A percentile compares a stretch with the other conserved stretches of the same genome.
phyloP scores from a whole-genome alignment of 2,797 vertebrate genomes.

The Hapalemur alaotrensis region DNA sequence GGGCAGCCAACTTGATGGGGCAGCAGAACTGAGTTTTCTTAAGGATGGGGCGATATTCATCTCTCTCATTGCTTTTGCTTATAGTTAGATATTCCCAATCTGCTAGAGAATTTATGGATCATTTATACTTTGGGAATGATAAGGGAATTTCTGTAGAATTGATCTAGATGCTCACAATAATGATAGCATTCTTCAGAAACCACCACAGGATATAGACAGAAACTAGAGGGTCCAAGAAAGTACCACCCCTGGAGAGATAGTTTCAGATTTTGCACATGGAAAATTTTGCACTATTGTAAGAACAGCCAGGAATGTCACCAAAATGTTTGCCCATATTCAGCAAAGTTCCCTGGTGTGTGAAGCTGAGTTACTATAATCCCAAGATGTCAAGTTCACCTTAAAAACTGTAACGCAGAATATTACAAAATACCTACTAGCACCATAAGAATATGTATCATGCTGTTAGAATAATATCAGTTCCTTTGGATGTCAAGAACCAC shows the following conservation, averaged over 20 bases:
- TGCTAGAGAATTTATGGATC: background rate
- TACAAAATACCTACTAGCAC: background rate
- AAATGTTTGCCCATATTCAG: background rate
- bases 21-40: constrained; percentile 4
- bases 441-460: background rate
- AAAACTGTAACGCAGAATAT: background rate
- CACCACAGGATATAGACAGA: background rate
- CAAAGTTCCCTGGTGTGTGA: background rate
- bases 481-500: constrained; percentile 43
- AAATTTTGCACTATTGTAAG: background rate
- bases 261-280: background rate
- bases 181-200: background rate
- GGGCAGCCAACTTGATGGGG: background rate
- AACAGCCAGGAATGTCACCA: background rate
- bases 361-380: background rate
- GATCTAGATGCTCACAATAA: background rate
- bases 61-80: background rate
- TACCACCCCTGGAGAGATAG: background rate
- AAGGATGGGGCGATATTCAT: background rate
- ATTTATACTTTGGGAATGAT: background rate
- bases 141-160: background rate
- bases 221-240: background rate
- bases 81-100: background rate
- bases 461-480: constrained; percentile 7
- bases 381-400: constrained; percentile 28